Evolutionary conservation across 2,113 vertebrate genomes (phyloP).

Genomic region (Cynoglossus semilaevis): DNA sequence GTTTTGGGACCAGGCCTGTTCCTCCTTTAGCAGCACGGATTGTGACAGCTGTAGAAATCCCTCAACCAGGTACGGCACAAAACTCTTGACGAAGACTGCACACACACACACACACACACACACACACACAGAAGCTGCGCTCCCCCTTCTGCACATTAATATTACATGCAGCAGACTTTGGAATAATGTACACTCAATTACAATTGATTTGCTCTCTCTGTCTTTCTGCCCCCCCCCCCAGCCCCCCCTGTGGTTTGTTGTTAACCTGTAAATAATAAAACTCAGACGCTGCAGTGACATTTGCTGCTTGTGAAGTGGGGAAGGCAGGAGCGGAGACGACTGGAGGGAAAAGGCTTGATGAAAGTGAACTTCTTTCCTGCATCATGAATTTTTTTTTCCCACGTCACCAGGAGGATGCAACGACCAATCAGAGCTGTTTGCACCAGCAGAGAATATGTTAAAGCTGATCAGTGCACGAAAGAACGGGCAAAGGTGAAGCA

Average conservation of each 20-base stretch:
- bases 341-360: constrained; percentile 50
- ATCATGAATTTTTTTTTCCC: constrained; percentile 56
- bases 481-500: constrained; percentile 33
- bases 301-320: constrained; percentile 45
- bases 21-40: constrained; percentile 50
- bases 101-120: constrained; percentile 20
- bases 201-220: constrained; percentile 56
- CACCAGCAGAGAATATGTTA: not conserved
- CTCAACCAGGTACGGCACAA: constrained; percentile 53
- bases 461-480: constrained; percentile 6
- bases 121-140: constrained; percentile 39
- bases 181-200: constrained; percentile 65
- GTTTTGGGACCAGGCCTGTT: constrained; percentile 59
- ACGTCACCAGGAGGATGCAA: constrained; percentile 37
- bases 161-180: constrained; percentile 66
- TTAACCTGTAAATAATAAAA: constrained; percentile 73
- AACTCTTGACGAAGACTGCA: constrained; percentile 46
- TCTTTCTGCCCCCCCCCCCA: constrained; percentile 15
- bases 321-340: constrained; percentile 23
- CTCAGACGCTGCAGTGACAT: constrained; percentile 58
- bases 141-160: constrained; percentile 63
- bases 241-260: constrained; percentile 45
- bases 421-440: constrained; percentile 45
- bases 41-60: constrained; percentile 74
- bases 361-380: constrained; percentile 56